Evolutionary conservation across 2,797 vertebrate species (phyloP).

Genomic region (Lacerta agilis): DNA sequence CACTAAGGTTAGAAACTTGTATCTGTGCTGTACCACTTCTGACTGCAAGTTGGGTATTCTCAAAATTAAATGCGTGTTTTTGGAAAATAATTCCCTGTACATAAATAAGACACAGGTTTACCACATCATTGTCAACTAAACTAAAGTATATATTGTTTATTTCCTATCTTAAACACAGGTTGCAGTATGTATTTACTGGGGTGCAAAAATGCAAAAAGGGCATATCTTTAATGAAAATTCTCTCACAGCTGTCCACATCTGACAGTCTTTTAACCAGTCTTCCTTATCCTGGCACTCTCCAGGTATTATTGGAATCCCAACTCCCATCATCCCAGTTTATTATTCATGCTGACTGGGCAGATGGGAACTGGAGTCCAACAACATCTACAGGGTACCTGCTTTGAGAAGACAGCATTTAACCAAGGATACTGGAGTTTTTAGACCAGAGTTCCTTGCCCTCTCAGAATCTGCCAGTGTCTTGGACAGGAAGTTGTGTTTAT

Average conservation of each 20-base stretch:
- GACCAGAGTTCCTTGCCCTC: neutral
- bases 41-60: neutral
- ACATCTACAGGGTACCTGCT: too few species aligned
- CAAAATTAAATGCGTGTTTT: neutral
- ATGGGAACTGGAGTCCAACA: too few species aligned
- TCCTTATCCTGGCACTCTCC: too few species aligned
- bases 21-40: neutral
- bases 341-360: too few species aligned
- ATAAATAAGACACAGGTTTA: neutral
- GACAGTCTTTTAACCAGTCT: too few species aligned
- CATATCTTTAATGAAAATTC: neutral
- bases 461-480: neutral
- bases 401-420: neutral
- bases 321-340: too few species aligned
- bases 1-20: neutral
- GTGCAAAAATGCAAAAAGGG: neutral
- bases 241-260: neutral
- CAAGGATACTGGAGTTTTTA: neutral
- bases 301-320: too few species aligned
- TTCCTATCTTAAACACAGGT: neutral
- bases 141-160: neutral
- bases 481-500: neutral
- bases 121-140: neutral
- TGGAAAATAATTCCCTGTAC: neutral
- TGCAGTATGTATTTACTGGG: neutral